Conservation (phyloP, 2,888 invertebrate species). For the Salticus scenicus region DNA sequence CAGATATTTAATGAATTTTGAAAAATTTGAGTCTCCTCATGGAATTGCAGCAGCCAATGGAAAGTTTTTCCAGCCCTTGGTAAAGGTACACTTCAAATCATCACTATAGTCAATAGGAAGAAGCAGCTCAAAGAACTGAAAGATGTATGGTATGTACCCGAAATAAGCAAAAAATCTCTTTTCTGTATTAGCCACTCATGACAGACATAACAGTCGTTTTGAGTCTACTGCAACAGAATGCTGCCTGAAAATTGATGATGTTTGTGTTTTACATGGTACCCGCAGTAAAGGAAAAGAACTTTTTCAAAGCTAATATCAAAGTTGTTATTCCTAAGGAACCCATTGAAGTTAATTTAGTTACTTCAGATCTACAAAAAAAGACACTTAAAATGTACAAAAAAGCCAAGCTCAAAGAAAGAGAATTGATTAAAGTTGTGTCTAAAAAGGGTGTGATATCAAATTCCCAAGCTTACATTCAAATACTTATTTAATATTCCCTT, state of each 20-base stretch:
- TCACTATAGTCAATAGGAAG: constrained; percentile 2
- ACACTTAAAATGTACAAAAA: no score
- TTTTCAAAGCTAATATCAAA: constrained; percentile 22
- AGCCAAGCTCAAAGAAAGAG: no score
- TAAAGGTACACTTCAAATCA: constrained; percentile 22
- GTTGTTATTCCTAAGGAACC: not conserved
- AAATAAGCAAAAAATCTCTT: no score
- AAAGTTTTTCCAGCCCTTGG: constrained; percentile 33
- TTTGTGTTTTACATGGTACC: constrained; percentile 1
- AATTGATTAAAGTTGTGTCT: no score
- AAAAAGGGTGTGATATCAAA: no score
- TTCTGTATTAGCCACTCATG: constrained; percentile 36
- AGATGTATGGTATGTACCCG: constrained; percentile 43
- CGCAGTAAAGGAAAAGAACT: not conserved
- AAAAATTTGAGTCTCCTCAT: constrained; percentile 2
- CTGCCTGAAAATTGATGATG: not conserved
- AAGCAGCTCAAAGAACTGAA: constrained; percentile 2
- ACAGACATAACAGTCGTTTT: not conserved
- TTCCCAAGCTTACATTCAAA: no score
- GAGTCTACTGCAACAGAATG: constrained; percentile 22
- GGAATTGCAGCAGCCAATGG: constrained; percentile 18
- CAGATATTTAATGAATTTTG: constrained; percentile 15
- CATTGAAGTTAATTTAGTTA: not conserved
- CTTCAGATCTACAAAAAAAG: no score
- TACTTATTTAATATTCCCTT: no score